Percentiles rank a stretch among this genome's conserved stretches.
Conservation (phyloP, 1,140 invertebrate species). For the Musca vetustissima region DNA sequence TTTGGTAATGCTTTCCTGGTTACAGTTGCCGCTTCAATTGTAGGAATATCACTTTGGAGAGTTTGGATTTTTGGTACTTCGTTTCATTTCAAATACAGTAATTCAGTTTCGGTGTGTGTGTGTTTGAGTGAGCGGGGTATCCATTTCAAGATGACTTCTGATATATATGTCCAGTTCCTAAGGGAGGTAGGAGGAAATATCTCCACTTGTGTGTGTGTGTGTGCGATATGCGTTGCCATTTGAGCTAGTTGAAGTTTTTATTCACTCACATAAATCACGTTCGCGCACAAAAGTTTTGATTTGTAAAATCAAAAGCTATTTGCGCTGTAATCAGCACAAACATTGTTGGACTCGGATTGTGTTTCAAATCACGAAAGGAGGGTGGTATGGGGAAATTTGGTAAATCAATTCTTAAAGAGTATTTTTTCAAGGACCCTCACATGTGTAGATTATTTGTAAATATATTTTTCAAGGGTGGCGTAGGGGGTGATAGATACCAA, state of each 20-base stretch:
- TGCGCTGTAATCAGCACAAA: slow-evolving; percentile 55
- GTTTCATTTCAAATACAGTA: slow-evolving; percentile 10
- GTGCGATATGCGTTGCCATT: neutral
- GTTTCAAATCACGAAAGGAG: too few species aligned
- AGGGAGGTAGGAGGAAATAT: neutral
- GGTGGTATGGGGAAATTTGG: too few species aligned
- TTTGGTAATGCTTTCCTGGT: too few species aligned
- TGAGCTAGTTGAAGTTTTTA: neutral
- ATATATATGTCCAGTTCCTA: neutral
- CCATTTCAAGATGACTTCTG: too few species aligned
- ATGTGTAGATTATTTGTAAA: too few species aligned
- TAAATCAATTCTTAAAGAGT: neutral
- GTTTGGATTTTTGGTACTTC: slow-evolving; percentile 5
- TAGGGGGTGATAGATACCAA: too few species aligned
- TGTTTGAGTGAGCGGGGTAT: neutral
- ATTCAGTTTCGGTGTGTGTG: slow-evolving; percentile 1
- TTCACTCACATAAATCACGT: slow-evolving; percentile 50
- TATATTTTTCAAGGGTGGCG: too few species aligned
- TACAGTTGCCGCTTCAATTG: too few species aligned
- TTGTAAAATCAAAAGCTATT: slow-evolving; percentile 56
- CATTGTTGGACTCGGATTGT: slow-evolving; percentile 36
- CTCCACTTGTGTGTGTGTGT: neutral
- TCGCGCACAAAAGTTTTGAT: slow-evolving; percentile 53
- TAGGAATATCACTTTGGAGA: neutral
- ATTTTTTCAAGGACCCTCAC: too few species aligned